Evolutionary conservation across 1,140 invertebrate species (phyloP), one percentile per base, ranked within the genome.

Genomic region (Drosophila mauritiana): DNA sequence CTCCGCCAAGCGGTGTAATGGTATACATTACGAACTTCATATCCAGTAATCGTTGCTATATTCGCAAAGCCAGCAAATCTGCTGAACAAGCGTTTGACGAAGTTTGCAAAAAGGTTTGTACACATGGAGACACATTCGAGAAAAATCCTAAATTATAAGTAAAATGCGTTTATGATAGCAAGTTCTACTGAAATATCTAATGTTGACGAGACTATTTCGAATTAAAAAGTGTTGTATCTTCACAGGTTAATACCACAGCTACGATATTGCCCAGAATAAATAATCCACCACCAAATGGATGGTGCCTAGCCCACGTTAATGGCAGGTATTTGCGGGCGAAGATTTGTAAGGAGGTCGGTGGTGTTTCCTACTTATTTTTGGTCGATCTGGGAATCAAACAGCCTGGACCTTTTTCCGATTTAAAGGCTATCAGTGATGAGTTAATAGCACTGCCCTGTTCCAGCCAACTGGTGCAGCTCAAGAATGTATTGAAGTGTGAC

Each of bases 41-140:
- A n/a, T 80, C 77, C 0, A 13, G 75, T 2, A 91, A 91, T 57
- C 69, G 76, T 17, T 91, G 90, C 45, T 64, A 63, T 34, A 27
- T 91, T 0, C 81, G 90, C 8, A 64, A 62, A 11, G 53, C 61
- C 5, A 77, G 45, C 39, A 43, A 69, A 57, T 5, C 25, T 8
- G 61, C 68, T 48, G 68, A 73, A 13, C 55, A 54, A 36, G 77
- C 73, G 27, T 61, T 65, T 70, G 40, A 12, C 0, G 25, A 56
- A 20, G 20, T 88, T 8, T 64, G 70, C 25, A 36, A 77, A 1
- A 77, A 69, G 78, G 83, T 91, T 15, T 86, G 82, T 73, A 45
- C 63, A 45, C n/a, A 25, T 37, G 8, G 8, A 31, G 20, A 20
- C 4, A 17, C 11, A 15, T 49, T 31, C n/a, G 3, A 13, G 7